phyloP scores from a whole-genome alignment of 1,140 invertebrate species.

The Drosophila sechellia region DNA sequence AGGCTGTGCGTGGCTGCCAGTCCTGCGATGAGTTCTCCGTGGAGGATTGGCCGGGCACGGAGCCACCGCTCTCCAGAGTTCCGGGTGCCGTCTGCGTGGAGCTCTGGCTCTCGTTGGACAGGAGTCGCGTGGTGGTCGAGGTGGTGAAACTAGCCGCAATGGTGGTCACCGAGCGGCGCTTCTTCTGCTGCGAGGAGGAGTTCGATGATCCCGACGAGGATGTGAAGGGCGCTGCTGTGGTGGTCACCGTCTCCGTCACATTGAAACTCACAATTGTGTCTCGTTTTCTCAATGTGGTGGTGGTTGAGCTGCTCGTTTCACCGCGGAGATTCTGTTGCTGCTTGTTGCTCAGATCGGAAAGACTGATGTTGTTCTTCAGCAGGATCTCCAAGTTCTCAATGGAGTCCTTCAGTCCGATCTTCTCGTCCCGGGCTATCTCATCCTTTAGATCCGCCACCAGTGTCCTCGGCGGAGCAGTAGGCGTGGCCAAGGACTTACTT shows the following conservation, averaged over 20 bases:
- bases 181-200: slow-evolving; percentile 19
- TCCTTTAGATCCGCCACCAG: slow-evolving; percentile 69
- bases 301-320: slow-evolving; percentile 43
- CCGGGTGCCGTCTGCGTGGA: slow-evolving; percentile 68
- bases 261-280: slow-evolving; percentile 72
- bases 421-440: slow-evolving; percentile 68
- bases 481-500: slow-evolving; percentile 40
- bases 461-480: slow-evolving; percentile 56
- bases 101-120: slow-evolving; percentile 69
- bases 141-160: slow-evolving; percentile 42
- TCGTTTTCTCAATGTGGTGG: slow-evolving; percentile 50
- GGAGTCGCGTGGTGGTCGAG: slow-evolving; percentile 55
- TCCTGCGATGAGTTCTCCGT: slow-evolving; percentile 43
- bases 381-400: slow-evolving; percentile 84
- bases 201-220: slow-evolving; percentile 21
- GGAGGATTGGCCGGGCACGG: slow-evolving; percentile 23
- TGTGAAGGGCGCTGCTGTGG: slow-evolving; percentile 37
- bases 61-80: slow-evolving; percentile 45
- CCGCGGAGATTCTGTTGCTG: slow-evolving; percentile 78
- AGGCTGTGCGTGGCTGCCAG: slow-evolving; percentile 55
- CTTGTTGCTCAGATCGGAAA: slow-evolving; percentile 82
- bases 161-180: slow-evolving; percentile 29
- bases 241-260: slow-evolving; percentile 67
- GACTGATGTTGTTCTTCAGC: slow-evolving; percentile 83
- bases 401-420: slow-evolving; percentile 73